Conservation (phyloP, 2,113 vertebrate genomes). For the Diadophis punctatus region DNA sequence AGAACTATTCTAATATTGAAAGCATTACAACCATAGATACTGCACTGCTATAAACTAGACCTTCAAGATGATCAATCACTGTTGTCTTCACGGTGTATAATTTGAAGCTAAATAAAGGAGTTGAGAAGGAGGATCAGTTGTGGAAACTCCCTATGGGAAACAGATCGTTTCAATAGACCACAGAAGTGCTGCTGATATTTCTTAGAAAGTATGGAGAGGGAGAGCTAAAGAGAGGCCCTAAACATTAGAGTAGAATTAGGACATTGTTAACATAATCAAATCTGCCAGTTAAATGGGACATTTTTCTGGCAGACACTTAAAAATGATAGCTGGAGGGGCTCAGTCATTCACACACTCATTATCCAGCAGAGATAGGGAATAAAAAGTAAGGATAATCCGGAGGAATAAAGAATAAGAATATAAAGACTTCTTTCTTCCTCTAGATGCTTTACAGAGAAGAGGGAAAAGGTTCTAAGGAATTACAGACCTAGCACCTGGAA, state of each 20-base stretch:
- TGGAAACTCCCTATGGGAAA: background rate
- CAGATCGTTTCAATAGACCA: background rate
- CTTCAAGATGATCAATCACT: background rate
- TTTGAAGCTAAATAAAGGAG: background rate
- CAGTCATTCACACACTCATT: background rate
- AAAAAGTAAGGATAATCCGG: background rate
- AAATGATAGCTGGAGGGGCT: background rate
- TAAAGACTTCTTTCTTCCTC: background rate
- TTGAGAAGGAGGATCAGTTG: background rate
- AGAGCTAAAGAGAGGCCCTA: background rate
- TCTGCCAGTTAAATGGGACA: background rate
- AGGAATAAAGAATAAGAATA: background rate
- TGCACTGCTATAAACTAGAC: background rate
- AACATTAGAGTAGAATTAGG: background rate
- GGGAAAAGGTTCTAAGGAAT: background rate
- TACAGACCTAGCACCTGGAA: background rate
- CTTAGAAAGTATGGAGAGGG: background rate
- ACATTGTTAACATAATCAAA: background rate
- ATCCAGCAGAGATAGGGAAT: background rate
- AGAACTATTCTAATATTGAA: background rate
- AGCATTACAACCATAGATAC: background rate
- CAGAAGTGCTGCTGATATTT: background rate
- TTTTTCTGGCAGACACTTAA: background rate
- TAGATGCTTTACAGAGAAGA: background rate
- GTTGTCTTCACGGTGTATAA: background rate